Percentiles rank a stretch among this genome's conserved stretches.
Evolutionary conservation across 2,888 invertebrate genomes (phyloP).

Genomic region (Cremastobaeus sp.): DNA sequence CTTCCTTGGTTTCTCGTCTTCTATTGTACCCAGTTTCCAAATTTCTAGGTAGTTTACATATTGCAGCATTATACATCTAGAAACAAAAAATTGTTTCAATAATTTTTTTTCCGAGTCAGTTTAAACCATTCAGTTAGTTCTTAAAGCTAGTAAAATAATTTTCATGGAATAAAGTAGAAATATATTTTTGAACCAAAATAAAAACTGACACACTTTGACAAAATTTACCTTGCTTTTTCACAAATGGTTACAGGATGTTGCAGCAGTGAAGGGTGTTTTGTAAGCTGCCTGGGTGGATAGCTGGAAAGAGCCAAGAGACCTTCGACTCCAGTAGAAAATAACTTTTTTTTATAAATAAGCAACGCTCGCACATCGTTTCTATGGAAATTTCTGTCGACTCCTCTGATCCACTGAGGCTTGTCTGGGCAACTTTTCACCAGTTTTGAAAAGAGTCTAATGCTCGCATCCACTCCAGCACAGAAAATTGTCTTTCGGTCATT

Average conservation of each 20-base stretch:
- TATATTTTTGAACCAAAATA: no score
- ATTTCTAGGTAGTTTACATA: constrained; percentile 83
- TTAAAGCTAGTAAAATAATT: no score
- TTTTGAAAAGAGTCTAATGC: constrained; percentile 86
- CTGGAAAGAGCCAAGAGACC: constrained; percentile 87
- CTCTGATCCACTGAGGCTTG: constrained; percentile 89
- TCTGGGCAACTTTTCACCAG: constrained; percentile 80
- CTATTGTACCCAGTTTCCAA: constrained; percentile 81
- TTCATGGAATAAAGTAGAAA: no score
- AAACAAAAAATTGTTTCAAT: constrained; percentile 3
- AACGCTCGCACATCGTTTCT: constrained; percentile 92
- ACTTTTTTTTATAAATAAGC: constrained; percentile 81
- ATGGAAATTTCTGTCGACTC: constrained; percentile 88
- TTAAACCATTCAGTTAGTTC: no score
- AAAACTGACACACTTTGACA: no score
- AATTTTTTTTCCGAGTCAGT: no score
- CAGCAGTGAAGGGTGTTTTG: constrained; percentile 86
- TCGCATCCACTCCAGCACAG: constrained; percentile 90
- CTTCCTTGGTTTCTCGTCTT: constrained; percentile 82
- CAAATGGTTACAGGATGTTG: constrained; percentile 81
- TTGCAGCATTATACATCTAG: constrained; percentile 68
- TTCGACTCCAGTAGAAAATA: constrained; percentile 90
- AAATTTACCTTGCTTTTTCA: constrained; percentile 77
- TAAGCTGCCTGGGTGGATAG: constrained; percentile 83
- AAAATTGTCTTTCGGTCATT: constrained; percentile 85